Percentiles rank a stretch among this genome's conserved stretches.
These are phyloP conservation scores for Sthenelais limicola DNA, from an alignment of 2,888 invertebrate species.

Conservation along the genomic window DNA sequence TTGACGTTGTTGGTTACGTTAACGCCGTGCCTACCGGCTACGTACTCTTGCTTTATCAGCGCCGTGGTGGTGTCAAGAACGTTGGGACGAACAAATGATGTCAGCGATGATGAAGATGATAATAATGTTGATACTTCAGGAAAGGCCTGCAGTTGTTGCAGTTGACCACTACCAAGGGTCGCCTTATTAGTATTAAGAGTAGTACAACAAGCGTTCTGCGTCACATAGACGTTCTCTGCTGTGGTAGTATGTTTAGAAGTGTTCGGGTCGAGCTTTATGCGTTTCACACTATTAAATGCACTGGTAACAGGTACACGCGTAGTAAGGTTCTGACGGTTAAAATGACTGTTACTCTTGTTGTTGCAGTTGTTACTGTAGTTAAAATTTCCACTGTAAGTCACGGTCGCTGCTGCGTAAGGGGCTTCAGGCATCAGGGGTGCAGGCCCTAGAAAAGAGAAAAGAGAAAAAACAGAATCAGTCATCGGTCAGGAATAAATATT, in stretches of 20 bases:
- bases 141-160: too few species aligned
- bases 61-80: constrained; percentile 28
- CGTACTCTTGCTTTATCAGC: constrained; percentile 28
- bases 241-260: too few species aligned
- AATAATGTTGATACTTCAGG: too few species aligned
- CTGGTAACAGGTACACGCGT: too few species aligned
- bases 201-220: too few species aligned
- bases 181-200: too few species aligned
- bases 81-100: too few species aligned
- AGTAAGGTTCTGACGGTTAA: too few species aligned
- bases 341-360: neutral
- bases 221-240: too few species aligned
- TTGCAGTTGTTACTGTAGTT: neutral
- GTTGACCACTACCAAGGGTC: too few species aligned
- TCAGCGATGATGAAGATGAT: too few species aligned
- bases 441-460: constrained; percentile 14
- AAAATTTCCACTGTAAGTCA: neutral
- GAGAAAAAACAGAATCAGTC: neutral
- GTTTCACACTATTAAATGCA: constrained; percentile 21
- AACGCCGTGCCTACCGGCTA: neutral
- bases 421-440: constrained; percentile 34
- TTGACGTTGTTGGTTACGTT: constrained; percentile 6
- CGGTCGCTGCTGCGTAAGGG: neutral
- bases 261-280: constrained; percentile 1
- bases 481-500: too few species aligned